Conservation (phyloP, 2,888 invertebrate species). For the Achlya flavicornis region DNA sequence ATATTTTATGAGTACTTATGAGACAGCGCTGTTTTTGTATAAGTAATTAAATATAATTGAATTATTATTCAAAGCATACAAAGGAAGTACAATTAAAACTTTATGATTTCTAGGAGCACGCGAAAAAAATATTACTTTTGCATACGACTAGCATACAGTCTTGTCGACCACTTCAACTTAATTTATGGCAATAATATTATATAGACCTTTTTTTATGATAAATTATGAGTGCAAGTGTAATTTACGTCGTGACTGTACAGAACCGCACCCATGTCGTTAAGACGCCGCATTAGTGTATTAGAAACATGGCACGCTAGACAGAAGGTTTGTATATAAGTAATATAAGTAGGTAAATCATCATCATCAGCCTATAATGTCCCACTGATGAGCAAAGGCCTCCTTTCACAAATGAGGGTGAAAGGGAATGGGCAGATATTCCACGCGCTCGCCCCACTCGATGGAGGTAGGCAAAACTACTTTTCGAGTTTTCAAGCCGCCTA, state of each 20-base stretch:
- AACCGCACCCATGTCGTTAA: conserved; percentile 68
- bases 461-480: too few relatives aligned
- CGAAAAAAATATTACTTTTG: conserved; percentile 38
- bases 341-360: too few relatives aligned
- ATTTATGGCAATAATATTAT: conserved; percentile 15
- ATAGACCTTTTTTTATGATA: conserved; percentile 19
- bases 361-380: too few relatives aligned
- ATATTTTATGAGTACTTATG: not conserved
- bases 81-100: conserved; percentile 27
- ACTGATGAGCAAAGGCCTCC: too few relatives aligned
- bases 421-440: too few relatives aligned
- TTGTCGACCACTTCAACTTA: conserved; percentile 18
- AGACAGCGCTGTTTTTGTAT: not conserved
- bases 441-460: too few relatives aligned
- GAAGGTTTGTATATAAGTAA: conserved; percentile 9
- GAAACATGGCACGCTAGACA: conserved; percentile 45
- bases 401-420: too few relatives aligned
- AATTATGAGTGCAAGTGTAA: conserved; percentile 31
- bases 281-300: conserved; percentile 63
- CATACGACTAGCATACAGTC: conserved; percentile 25
- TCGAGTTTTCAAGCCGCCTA: too few relatives aligned
- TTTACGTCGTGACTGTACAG: conserved; percentile 54
- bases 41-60: conserved; percentile 16
- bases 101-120: conserved; percentile 32
- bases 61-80: conserved; percentile 25